Percentiles rank a stretch among this genome's conserved stretches.
Conservation (phyloP, 2,113 vertebrate species). For the Talpa occidentalis region DNA sequence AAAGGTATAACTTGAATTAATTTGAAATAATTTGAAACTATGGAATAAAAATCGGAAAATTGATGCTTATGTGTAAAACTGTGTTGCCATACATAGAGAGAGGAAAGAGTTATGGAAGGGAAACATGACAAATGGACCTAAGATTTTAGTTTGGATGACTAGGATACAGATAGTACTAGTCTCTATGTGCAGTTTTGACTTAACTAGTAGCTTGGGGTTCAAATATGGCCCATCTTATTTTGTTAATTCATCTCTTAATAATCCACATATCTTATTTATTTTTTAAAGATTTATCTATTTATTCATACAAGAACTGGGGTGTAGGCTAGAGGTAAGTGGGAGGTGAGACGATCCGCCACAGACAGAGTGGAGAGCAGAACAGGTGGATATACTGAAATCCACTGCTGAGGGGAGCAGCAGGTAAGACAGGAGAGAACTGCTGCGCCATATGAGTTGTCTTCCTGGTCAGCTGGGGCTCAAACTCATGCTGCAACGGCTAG, state of each 20-base stretch:
- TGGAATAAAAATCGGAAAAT: neutral
- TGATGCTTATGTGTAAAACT: neutral
- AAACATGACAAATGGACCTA: neutral
- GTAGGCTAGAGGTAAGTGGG: no score
- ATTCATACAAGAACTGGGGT: no score
- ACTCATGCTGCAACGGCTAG: no score
- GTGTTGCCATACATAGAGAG: neutral
- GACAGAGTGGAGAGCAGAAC: no score
- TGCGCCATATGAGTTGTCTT: no score
- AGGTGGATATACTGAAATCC: no score
- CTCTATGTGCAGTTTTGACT: neutral
- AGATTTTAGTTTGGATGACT: neutral
- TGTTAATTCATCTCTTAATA: neutral
- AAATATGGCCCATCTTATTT: neutral
- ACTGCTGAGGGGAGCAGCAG: no score
- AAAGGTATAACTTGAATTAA: no score
- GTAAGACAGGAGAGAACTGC: no score
- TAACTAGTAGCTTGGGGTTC: neutral
- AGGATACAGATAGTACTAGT: neutral
- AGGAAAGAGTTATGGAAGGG: neutral
- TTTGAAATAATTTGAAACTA: neutral
- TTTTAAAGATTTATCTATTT: no score
- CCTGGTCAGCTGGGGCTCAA: no score
- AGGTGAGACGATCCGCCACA: no score
- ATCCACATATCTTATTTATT: neutral